Conservation (phyloP, 2,113 vertebrate species). For the Verasper variegatus region DNA sequence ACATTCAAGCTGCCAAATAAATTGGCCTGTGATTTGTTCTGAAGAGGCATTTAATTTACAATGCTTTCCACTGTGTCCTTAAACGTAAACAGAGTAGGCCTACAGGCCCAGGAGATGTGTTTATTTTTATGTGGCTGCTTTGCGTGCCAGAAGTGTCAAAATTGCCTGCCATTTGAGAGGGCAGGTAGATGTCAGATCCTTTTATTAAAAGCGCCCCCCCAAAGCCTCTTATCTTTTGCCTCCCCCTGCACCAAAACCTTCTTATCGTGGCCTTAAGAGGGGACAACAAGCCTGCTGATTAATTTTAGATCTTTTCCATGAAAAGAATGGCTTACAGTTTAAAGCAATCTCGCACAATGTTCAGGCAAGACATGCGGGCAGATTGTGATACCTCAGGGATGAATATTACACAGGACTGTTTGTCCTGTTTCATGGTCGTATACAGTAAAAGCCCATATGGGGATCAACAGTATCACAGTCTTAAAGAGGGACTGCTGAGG, state of each 20-base stretch:
- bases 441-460: slow-evolving; percentile 64
- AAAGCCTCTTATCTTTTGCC: slow-evolving; percentile 82
- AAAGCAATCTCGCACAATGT: slow-evolving; percentile 74
- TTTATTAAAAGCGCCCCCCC: slow-evolving; percentile 73
- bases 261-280: slow-evolving; percentile 77
- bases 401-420: slow-evolving; percentile 56
- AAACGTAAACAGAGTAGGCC: slow-evolving; percentile 49
- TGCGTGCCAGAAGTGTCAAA: slow-evolving; percentile 64
- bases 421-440: slow-evolving; percentile 44
- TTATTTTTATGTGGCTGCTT: slow-evolving; percentile 49
- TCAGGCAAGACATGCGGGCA: slow-evolving; percentile 47
- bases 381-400: slow-evolving; percentile 56
- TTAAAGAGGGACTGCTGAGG: slow-evolving; percentile 42
- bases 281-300: slow-evolving; percentile 78
- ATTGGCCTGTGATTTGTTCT: slow-evolving; percentile 63
- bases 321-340: slow-evolving; percentile 82
- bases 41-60: slow-evolving; percentile 67
- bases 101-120: slow-evolving; percentile 8
- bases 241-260: slow-evolving; percentile 70
- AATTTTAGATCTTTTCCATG: slow-evolving; percentile 80
- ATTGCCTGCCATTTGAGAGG: slow-evolving; percentile 74
- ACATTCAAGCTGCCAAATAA: slow-evolving; percentile 62
- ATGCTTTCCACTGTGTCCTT: slow-evolving; percentile 34
- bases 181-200: slow-evolving; percentile 82
- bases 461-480: slow-evolving; percentile 65